A percentile compares a stretch with the other conserved stretches of the same genome.
These are phyloP conservation scores for Pseudomyrmex dendroicus DNA, from an alignment of 1,140 invertebrate species.

Conservation along the genomic window DNA sequence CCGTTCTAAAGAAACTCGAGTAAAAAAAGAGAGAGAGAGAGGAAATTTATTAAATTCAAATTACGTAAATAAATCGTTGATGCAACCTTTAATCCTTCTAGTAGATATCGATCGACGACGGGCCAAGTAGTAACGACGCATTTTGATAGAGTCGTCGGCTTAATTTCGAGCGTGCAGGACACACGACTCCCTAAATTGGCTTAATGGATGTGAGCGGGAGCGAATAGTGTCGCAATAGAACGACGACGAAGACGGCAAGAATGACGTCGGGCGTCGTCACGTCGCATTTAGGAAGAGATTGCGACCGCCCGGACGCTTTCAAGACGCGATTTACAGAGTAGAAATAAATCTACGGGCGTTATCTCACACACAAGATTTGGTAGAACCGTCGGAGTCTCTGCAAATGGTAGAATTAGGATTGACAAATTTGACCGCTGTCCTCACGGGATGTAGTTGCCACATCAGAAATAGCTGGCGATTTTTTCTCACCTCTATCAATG, in stretches of 20 bases:
- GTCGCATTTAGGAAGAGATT: constrained; percentile 34
- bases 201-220: constrained; percentile 38
- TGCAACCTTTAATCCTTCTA: background rate
- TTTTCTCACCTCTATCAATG: background rate
- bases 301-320: constrained; percentile 7
- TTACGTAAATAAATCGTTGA: background rate
- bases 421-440: constrained; percentile 29
- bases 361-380: constrained; percentile 38
- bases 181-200: constrained; percentile 29
- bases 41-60: constrained; percentile 5
- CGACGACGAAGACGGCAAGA: constrained; percentile 6
- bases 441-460: background rate
- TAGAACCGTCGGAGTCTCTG: constrained; percentile 31
- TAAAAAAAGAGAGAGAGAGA: background rate
- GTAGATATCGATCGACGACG: background rate
- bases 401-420: constrained; percentile 43
- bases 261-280: constrained; percentile 27
- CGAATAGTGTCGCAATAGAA: background rate
- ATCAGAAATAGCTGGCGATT: constrained; percentile 6
- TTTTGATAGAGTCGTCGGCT: constrained; percentile 23
- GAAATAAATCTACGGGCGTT: constrained; percentile 41
- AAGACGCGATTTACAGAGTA: constrained; percentile 33
- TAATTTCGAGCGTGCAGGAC: constrained; percentile 32
- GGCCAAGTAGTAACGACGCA: constrained; percentile 1
- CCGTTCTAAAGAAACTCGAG: too few relatives aligned